phyloP scores from a whole-genome alignment of 1,140 invertebrate genomes.

The Triops longicaudatus region DNA sequence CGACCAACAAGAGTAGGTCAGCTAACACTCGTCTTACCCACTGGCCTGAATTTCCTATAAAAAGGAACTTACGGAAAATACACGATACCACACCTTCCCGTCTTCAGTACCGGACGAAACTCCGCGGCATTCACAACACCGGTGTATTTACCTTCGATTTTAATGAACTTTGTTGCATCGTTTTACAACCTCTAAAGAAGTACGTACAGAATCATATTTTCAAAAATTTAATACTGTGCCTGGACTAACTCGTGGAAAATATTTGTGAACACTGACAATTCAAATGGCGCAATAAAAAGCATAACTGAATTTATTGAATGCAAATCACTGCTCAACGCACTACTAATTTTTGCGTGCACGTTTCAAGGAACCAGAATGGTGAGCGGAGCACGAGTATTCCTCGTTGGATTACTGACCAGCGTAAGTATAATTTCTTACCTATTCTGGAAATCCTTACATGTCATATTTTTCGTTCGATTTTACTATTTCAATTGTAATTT shows the following conservation, averaged over 20 bases:
- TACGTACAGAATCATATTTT: too few species aligned
- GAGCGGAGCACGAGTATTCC: neutral
- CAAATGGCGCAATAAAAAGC: too few species aligned
- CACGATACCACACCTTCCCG: neutral
- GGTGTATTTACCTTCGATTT: neutral
- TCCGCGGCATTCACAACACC: neutral
- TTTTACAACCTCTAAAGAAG: too few species aligned
- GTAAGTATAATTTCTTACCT: neutral
- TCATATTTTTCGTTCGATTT: neutral
- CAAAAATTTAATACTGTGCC: too few species aligned
- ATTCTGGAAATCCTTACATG: too few species aligned
- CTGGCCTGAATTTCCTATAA: constrained; percentile 12
- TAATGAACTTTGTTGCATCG: neutral
- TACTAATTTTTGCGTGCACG: neutral
- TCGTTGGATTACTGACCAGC: neutral
- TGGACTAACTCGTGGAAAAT: too few species aligned
- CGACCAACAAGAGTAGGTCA: constrained; percentile 5
- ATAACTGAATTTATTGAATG: too few species aligned
- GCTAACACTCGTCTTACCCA: neutral
- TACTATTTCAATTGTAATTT: neutral
- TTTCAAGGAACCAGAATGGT: neutral
- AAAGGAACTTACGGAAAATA: constrained; percentile 9
- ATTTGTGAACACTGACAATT: too few species aligned
- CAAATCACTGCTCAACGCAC: neutral
- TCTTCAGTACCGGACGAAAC: neutral